Evolutionary conservation across 2,888 invertebrate species (phyloP), one percentile per base, ranked within the genome.

Genomic region (Drepanosiphum platanoidis): DNA sequence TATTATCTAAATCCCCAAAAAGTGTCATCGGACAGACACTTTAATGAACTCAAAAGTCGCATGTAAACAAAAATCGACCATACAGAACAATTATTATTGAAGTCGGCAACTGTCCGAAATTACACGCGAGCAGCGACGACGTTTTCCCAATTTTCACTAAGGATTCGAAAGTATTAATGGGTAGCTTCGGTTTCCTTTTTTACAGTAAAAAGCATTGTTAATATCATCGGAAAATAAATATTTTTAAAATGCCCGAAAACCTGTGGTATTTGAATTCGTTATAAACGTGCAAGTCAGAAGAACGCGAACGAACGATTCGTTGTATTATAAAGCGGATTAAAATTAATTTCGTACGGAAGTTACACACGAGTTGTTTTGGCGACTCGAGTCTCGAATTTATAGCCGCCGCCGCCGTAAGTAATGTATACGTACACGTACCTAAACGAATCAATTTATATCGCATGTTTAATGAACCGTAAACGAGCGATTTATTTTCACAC

Each of bases 1-100:
- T 61, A 61, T 61, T n/a, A n/a, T n/a, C n/a, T 27, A 77, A 77
- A 30, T 39, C 7, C 27, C 36, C 30, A 39, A 61, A 77, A 9
- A 18, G 27, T 39, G 18, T 22, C 36, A 36, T 77, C 39, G 58
- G 77, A 77, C 30, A 9, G 77, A 77, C 77, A 77, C 36, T 61
- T 77, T 77, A 77, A 77, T 77, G 61, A 36, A 77, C 77, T 61
- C 61, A 77, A 77, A 77, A 18, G 61, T 77, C 36, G 77, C 77
- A 36, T 77, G 61, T 39, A 36, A 36, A 36, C 36, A 15, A 36
- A 15, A 8, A 75, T 27, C n/a, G 18, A 27, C 18, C 27, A 61
- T 58, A 3, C n/a, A 34, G 32, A n/a, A n/a, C n/a, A n/a, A n/a
- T n/a, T n/a, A n/a, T n/a, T n/a, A n/a, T n/a, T n/a, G n/a, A 68